phyloP scores from a whole-genome alignment of 1,140 invertebrate genomes.

The Drosophila grimshawi region DNA sequence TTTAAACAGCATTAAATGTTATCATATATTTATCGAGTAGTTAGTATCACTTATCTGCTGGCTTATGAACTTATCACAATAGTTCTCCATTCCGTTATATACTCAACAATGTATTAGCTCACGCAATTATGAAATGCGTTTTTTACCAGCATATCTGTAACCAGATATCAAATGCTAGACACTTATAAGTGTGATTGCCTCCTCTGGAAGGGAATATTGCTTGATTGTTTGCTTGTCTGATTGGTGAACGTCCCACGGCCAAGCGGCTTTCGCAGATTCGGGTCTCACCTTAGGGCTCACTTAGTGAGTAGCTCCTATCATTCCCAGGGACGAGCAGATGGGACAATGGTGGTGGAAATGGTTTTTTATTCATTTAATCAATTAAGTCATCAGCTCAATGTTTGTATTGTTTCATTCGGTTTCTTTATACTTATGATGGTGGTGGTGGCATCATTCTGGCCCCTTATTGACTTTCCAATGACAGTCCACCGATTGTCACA shows the following conservation, averaged over 20 bases:
- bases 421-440: constrained; percentile 1
- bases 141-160: constrained; percentile 52
- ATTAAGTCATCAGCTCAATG: constrained; percentile 52
- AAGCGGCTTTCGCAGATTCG: constrained; percentile 12
- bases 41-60: neutral
- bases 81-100: neutral
- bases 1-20: neutral
- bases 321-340: constrained; percentile 32
- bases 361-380: constrained; percentile 53
- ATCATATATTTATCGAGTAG: neutral
- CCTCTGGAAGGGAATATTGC: constrained; percentile 26
- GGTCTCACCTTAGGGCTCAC: constrained; percentile 47
- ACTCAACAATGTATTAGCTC: constrained; percentile 1
- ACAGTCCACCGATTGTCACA: constrained; percentile 46
- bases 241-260: constrained; percentile 24
- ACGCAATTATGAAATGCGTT: constrained; percentile 19
- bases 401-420: constrained; percentile 44
- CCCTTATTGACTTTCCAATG: constrained; percentile 42
- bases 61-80: neutral
- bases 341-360: constrained; percentile 27
- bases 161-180: constrained; percentile 23
- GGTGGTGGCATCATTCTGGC: constrained; percentile 20
- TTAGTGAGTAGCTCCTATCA: neutral
- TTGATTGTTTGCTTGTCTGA: constrained; percentile 48
- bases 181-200: constrained; percentile 36